Base-by-base conservation (phyloP, 2,797 vertebrate genomes). In the Centroberyx gerrardi region DNA sequence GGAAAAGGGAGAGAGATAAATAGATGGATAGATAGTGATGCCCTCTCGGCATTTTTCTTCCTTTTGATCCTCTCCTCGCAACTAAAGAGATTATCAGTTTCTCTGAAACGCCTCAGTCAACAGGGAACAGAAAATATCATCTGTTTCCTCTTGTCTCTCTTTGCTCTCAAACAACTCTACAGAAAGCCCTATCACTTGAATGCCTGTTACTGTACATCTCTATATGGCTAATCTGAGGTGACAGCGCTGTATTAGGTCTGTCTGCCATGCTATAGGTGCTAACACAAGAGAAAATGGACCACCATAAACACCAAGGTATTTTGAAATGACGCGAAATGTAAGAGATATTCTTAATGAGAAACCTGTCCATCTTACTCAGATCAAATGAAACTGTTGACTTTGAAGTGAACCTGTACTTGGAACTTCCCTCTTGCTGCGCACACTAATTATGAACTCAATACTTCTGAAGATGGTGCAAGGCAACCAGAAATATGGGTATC, bases 11-110 rank as follows among this genome's bases (percentile, higher is more conserved):
- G 68, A 74, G 58, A 81, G 82, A 89, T 81, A 87, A 80, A 87
- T 77, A 80, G 85, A 90, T 81, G 68, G 82, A 84, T 86, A 81
- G 86, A 91, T 89, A 80, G 75, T 59, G 71, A 78, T 73, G 71
- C 59, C 73, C 72, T 80, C 38, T 61, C 7, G 33, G 75, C 81
- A 80, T 85, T 90, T 90, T 87, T 85, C 77, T 80, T 85, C 68
- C 56, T 85, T 90, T 86, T 88, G 88, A 91, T 92, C 82, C 66
- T 88, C 67, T 81, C 66, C 78, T 87, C 38, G 53, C 69, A 82
- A 87, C 78, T 80, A 68, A 86, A 88, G 85, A 87, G 86, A 90
- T 91, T 76, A 90, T 84, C 83, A 80, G 74, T 87, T 89, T 84
- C 75, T 84, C 74, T 52, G 72, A 87, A 85, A 88, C 8, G 68